A percentile compares a stretch with the other conserved stretches of the same genome.
Conservation (phyloP, 2,888 invertebrate genomes). For the Hoplodrina blanda region DNA sequence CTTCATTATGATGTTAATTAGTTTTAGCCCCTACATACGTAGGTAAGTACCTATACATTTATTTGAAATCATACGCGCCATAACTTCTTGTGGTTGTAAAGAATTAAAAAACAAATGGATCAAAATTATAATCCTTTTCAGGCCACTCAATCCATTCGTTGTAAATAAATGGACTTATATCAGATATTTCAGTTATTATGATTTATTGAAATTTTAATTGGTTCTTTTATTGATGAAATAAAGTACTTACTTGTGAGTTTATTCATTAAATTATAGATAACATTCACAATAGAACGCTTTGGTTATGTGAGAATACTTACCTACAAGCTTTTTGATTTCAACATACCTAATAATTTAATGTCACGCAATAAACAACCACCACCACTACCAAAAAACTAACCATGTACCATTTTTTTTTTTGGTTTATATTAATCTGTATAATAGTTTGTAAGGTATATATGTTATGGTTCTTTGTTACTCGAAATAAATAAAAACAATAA, state of each 20-base stretch:
- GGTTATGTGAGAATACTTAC: background rate
- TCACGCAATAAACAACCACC: constrained; percentile 4
- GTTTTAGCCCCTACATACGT: constrained; percentile 28
- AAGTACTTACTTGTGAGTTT: background rate
- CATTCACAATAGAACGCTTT: background rate
- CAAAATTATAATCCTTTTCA: too few relatives aligned
- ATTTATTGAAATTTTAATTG: too few relatives aligned
- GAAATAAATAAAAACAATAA: background rate
- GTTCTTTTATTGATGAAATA: too few relatives aligned
- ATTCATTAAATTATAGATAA: background rate
- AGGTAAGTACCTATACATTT: constrained; percentile 14
- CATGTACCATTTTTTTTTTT: too few relatives aligned
- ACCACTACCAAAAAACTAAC: too few relatives aligned
- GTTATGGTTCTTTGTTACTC: too few relatives aligned
- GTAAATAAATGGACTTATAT: too few relatives aligned
- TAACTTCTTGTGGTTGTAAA: background rate
- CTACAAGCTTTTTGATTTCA: constrained; percentile 14
- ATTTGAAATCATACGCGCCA: constrained; percentile 12
- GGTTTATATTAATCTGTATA: too few relatives aligned
- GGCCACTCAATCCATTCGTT: too few relatives aligned
- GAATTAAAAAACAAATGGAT: too few relatives aligned
- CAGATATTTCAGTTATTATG: too few relatives aligned
- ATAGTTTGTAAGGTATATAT: too few relatives aligned
- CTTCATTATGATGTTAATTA: constrained; percentile 63
- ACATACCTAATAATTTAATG: constrained; percentile 22